These are phyloP conservation scores for Lasioglossum figueresi DNA, from an alignment of 2,888 invertebrate species.

Conservation along the genomic window DNA sequence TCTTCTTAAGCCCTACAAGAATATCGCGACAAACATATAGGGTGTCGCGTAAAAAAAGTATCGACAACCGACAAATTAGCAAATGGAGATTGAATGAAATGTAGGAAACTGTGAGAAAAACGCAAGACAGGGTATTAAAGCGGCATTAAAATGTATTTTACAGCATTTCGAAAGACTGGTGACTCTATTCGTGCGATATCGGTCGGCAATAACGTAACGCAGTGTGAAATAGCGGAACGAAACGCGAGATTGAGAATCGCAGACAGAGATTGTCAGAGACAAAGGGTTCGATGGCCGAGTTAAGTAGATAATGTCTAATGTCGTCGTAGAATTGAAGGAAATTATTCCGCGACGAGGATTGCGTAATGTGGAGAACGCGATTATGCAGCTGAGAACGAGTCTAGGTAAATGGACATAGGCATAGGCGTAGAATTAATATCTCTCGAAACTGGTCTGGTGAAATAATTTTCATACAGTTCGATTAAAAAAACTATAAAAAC, in stretches of 20 bases:
- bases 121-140: background rate
- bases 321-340: slow-evolving; percentile 62
- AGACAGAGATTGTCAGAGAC: slow-evolving; percentile 33
- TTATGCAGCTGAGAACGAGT: slow-evolving; percentile 40
- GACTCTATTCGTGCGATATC: background rate
- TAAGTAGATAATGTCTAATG: slow-evolving; percentile 62
- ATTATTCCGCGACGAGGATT: slow-evolving; percentile 63
- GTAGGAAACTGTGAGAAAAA: too few species aligned
- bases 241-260: slow-evolving; percentile 7
- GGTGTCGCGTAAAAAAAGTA: background rate
- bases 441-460: background rate
- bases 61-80: background rate
- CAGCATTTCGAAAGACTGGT: background rate
- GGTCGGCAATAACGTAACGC: background rate
- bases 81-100: background rate
- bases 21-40: background rate
- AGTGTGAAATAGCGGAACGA: slow-evolving; percentile 1
- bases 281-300: slow-evolving; percentile 65
- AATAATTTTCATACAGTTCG: background rate
- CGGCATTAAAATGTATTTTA: background rate
- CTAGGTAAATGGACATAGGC: slow-evolving; percentile 45
- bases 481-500: background rate
- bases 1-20: background rate
- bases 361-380: slow-evolving; percentile 52
- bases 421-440: background rate